phyloP scores from a whole-genome alignment of 2,888 invertebrate genomes.

The Zygogramma bicolorata region DNA sequence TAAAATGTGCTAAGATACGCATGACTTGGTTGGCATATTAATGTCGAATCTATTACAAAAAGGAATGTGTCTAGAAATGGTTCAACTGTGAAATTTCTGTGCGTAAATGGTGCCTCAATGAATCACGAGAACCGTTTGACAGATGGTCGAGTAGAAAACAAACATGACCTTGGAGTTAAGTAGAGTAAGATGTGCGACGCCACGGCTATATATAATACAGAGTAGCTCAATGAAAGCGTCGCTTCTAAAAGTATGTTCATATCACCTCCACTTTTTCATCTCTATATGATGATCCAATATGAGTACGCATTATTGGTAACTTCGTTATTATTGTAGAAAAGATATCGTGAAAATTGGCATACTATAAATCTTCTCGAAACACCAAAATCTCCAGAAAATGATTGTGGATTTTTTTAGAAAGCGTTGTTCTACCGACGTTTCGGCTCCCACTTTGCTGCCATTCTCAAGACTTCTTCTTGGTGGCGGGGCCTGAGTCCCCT shows the following conservation, averaged over 20 bases:
- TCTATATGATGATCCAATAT: too few relatives aligned
- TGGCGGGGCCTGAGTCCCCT: too few relatives aligned
- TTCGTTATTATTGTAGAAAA: too few relatives aligned
- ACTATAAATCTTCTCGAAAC: too few relatives aligned
- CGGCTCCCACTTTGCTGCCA: too few relatives aligned
- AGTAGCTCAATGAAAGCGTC: neutral
- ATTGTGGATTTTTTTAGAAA: too few relatives aligned
- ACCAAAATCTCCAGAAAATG: too few relatives aligned
- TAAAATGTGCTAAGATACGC: neutral
- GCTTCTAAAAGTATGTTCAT: too few relatives aligned
- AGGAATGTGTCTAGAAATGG: neutral
- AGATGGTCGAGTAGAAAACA: conserved; percentile 1
- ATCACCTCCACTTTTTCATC: too few relatives aligned
- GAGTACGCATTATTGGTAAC: neutral
- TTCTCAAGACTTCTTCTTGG: too few relatives aligned
- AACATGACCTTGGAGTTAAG: conserved; percentile 4
- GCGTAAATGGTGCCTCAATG: neutral
- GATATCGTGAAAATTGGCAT: too few relatives aligned
- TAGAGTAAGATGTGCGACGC: neutral
- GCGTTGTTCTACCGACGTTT: too few relatives aligned
- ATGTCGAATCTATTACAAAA: neutral
- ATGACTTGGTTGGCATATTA: neutral
- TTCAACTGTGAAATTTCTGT: neutral
- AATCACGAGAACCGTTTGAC: neutral
- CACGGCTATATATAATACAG: neutral